Base-by-base conservation (phyloP, 2,113 vertebrate genomes). In the Tapirus terrestris region DNA sequence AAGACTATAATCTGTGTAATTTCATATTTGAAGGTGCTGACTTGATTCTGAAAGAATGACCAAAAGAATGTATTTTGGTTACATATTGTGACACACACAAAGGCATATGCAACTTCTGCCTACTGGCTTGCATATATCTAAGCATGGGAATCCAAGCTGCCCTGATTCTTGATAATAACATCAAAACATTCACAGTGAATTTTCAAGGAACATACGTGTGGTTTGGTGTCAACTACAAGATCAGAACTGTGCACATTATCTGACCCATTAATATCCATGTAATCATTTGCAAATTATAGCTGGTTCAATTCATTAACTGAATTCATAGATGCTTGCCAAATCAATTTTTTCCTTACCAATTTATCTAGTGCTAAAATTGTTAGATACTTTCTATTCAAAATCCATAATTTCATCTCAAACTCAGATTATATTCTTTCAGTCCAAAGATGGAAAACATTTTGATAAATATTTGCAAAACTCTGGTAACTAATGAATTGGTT, bases 271-370 rank as follows among this genome's bases (percentile, higher is more conserved):
- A 39, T 51, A 88, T n/a, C 4, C 70, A 88, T 45, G 16, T 89
- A 80, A 77, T 81, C 33, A 94, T 80, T 91, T 88, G 8, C 4
- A 51, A 96, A 72, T 77, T 97, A 72, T 18, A 76, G 27, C 36
- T 80, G 18, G 12, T 76, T 65, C 8, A 72, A 65, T 65, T 76
- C 5, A 75, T 88, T 77, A 67, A 75, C 31, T 93, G 23, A 94
- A 91, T 93, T 58, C 18, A 72, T 8, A 60, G 39, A 77, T 61
- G 6, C 9, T 92, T 88, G 18, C 31, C n/a, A 72, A 87, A 79
- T 80, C 23, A 61, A 58, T 29, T 25, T 80, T 91, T 94, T 87
- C 31, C 45, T 87, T 76, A 51, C 17, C 21, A 70, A 61, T 33
- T 93, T 85, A 12, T 65, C 6, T 63, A 80, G 20, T 60, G 33